Evolutionary conservation across 2,113 vertebrate species (phyloP).

Genomic region (Cebus imitator): DNA sequence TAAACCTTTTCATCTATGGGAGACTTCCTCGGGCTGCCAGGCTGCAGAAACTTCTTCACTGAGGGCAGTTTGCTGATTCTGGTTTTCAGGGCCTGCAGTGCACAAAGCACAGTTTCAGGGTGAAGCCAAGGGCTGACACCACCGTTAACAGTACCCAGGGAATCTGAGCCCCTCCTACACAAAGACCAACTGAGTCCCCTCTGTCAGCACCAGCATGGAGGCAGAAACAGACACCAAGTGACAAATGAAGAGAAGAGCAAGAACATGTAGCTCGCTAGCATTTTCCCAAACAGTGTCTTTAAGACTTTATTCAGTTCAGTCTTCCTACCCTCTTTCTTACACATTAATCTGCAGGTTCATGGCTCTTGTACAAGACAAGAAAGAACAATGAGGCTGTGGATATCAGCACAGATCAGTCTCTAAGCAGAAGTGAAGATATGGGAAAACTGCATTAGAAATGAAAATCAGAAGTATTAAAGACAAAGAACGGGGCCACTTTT

Average conservation of each 20-base stretch:
- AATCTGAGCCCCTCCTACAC: background rate
- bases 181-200: background rate
- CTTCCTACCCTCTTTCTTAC: background rate
- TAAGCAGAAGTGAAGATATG: background rate
- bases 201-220: background rate
- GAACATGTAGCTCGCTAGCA: background rate
- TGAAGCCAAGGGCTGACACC: accelerated
- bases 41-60: slow-evolving; percentile 67
- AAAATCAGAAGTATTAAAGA: background rate
- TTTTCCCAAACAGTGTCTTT: background rate
- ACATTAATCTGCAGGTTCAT: too few species aligned
- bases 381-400: too few species aligned
- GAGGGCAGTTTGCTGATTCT: slow-evolving; percentile 56
- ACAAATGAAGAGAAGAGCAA: background rate
- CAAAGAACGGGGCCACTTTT: background rate
- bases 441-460: background rate
- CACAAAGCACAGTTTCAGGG: background rate
- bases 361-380: background rate
- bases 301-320: background rate
- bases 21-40: slow-evolving; percentile 64
- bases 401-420: background rate
- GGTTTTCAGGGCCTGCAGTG: slow-evolving; percentile 27
- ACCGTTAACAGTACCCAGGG: background rate
- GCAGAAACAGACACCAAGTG: background rate
- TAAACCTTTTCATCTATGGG: accelerated